These are phyloP conservation scores for Pissodes strobi DNA, from an alignment of 1,140 invertebrate species.

Conservation along the genomic window DNA sequence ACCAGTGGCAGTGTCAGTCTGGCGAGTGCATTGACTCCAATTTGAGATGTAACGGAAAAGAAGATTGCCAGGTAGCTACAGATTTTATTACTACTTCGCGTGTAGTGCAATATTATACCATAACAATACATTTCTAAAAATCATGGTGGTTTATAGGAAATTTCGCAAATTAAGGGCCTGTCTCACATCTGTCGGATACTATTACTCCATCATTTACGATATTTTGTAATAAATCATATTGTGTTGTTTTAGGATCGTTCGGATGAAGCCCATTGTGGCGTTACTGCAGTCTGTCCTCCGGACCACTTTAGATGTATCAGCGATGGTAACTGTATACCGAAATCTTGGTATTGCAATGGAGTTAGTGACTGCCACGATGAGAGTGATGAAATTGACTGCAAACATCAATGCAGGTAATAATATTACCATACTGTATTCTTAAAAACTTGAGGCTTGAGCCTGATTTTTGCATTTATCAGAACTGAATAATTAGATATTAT, in stretches of 20 bases:
- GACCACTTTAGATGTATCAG: constrained; percentile 65
- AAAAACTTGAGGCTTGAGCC: too few species aligned
- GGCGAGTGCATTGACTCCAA: constrained; percentile 62
- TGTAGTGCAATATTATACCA: too few species aligned
- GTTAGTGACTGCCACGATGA: constrained; percentile 67
- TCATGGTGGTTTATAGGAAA: too few species aligned
- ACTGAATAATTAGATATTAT: too few species aligned
- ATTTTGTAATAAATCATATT: not conserved
- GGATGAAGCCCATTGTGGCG: constrained; percentile 12
- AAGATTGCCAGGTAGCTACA: constrained; percentile 69
- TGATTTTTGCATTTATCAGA: too few species aligned
- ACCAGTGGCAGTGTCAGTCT: constrained; percentile 61
- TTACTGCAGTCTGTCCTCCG: constrained; percentile 38
- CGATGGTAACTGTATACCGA: constrained; percentile 67
- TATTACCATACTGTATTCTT: too few species aligned
- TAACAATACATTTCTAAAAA: too few species aligned
- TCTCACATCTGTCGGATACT: not conserved
- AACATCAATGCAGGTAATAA: constrained; percentile 26
- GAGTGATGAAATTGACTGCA: constrained; percentile 71
- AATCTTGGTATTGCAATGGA: constrained; percentile 65
- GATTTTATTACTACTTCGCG: too few species aligned
- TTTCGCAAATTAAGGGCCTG: constrained; percentile 42
- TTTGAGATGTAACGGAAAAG: constrained; percentile 70
- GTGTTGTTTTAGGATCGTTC: constrained; percentile 10
- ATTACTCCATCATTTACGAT: not conserved